Evolutionary conservation across 1,140 invertebrate species (phyloP).

Genomic region (Cotesia typhae): DNA sequence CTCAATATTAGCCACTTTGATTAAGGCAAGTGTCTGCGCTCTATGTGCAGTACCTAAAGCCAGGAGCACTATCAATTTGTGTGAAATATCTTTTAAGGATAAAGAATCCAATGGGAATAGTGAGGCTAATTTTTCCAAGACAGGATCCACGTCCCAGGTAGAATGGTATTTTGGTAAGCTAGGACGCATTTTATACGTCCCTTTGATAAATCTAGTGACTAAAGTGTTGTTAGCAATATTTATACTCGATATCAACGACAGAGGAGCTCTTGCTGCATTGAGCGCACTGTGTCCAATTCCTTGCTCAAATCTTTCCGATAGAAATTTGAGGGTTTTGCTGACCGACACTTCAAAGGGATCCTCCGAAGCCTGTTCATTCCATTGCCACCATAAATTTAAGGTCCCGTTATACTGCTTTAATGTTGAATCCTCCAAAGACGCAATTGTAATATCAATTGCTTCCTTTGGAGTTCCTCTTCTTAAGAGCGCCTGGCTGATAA

Average conservation of each 20-base stretch:
- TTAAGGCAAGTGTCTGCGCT: constrained; percentile 38
- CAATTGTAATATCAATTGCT: constrained; percentile 43
- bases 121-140: constrained; percentile 34
- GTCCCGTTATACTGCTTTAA: constrained; percentile 48
- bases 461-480: constrained; percentile 28
- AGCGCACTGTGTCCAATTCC: constrained; percentile 40
- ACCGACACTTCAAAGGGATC: constrained; percentile 36
- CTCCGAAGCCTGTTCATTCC: constrained; percentile 36
- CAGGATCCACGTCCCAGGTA: constrained; percentile 42
- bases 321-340: constrained; percentile 38
- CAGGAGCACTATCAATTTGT: constrained; percentile 37
- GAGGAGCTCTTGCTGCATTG: constrained; percentile 38
- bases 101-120: constrained; percentile 32
- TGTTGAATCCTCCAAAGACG: constrained; percentile 46
- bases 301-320: constrained; percentile 40
- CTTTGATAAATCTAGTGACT: constrained; percentile 38
- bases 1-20: constrained; percentile 39
- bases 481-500: constrained; percentile 36
- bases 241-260: constrained; percentile 35
- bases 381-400: constrained; percentile 51
- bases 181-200: constrained; percentile 39
- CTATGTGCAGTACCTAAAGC: constrained; percentile 37
- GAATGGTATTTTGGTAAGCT: constrained; percentile 39
- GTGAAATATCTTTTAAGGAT: constrained; percentile 30
- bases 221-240: constrained; percentile 30